Base-by-base conservation (phyloP, 1,140 invertebrate genomes). In the Drosophila sechellia region DNA sequence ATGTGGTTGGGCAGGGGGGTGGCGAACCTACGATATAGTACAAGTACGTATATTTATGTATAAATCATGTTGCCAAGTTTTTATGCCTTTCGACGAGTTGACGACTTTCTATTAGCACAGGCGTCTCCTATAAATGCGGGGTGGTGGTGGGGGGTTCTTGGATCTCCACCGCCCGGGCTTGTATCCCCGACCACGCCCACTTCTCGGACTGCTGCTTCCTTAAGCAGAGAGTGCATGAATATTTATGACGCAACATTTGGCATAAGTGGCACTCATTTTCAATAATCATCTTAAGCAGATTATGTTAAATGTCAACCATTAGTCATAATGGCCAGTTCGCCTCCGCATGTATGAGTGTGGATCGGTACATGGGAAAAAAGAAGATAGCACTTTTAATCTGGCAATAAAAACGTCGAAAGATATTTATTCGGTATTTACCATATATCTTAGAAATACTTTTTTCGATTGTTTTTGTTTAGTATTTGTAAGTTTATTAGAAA, bases 241-340 rank as follows among this genome's bases (percentile, higher is more conserved):
- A 89, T 89, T 89, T 89, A 89, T 89, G 84, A 89, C 83, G 79
- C 80, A 89, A 89, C 84, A 89, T 89, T 89, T 84, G 84, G 84
- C 84, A 80, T 89, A 89, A 89, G 84, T 89, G 84, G 80, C 80
- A 89, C 84, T 89, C 84, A 89, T 89, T 89, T 89, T 89, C 84
- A 89, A 89, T 89, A 89, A 89, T 89, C 84, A 89, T 89, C 84
- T 89, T 89, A 89, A 89, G 84, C 84, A 89, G 84, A 89, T 89
- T 89, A 89, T 84, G 84, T 84, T 89, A 89, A 89, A 89, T 89
- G 84, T 89, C 84, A 89, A 89, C 85, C 84, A 89, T 89, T 89
- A 89, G 84, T 89, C 84, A 89, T 89, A 89, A 89, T 89, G 84
- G 84, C 70, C 83, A 81, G 71, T 61, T 80, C 79, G 79, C 77